A percentile compares a stretch with the other conserved stretches of the same genome.
These are phyloP conservation scores for Morus bassanus DNA, from an alignment of 2,797 vertebrate species.

Conservation along the genomic window DNA sequence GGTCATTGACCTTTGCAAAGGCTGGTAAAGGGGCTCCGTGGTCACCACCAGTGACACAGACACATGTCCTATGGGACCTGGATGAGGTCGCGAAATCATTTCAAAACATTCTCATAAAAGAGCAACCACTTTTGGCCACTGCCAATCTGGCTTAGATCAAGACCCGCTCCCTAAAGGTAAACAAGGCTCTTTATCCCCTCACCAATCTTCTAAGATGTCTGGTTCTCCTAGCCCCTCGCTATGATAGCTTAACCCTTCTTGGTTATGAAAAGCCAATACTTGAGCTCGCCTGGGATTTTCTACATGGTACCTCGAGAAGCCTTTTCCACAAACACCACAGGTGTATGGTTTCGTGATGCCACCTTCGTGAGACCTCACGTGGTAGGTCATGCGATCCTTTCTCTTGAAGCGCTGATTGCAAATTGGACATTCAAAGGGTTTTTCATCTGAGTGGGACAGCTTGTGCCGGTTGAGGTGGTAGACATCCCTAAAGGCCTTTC, in stretches of 20 bases:
- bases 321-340: constrained; percentile 97
- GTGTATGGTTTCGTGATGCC: constrained; percentile 98
- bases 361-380: constrained; percentile 95
- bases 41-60: neutral
- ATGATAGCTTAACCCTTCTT: constrained; percentile 22
- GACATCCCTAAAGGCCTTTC: constrained; percentile 96
- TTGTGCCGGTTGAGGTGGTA: constrained; percentile 98
- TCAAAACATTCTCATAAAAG: neutral
- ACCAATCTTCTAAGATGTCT: constrained; percentile 19
- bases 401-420: constrained; percentile 98
- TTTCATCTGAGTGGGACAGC: constrained; percentile 96
- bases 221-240: constrained; percentile 32
- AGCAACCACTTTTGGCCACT: neutral
- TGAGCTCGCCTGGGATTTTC: constrained; percentile 68
- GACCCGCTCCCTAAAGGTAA: constrained; percentile 15
- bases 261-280: constrained; percentile 50
- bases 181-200: constrained; percentile 33
- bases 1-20: neutral
- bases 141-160: neutral
- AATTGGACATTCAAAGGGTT: constrained; percentile 96
- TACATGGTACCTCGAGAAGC: constrained; percentile 91
- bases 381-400: constrained; percentile 98
- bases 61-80: neutral
- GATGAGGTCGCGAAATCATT: neutral
- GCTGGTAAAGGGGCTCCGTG: neutral